Evolutionary conservation across 2,797 vertebrate genomes (phyloP).

Genomic region (Neoniphon sammara): DNA sequence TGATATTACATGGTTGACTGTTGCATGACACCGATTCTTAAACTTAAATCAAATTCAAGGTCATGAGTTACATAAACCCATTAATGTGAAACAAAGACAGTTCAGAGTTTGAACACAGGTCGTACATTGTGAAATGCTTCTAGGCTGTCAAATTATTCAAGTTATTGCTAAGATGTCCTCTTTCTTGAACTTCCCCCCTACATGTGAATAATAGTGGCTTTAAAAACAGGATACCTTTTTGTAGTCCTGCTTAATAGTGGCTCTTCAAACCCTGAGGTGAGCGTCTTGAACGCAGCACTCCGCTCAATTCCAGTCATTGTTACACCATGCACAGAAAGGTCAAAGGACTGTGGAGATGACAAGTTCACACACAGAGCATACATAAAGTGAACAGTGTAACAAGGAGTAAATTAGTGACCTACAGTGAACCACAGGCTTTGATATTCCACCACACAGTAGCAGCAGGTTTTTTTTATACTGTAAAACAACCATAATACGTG

Average conservation of each 20-base stretch:
- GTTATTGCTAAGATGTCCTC: conserved; percentile 79
- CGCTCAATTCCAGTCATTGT: conserved; percentile 80
- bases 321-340: conserved; percentile 75
- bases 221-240: conserved; percentile 65
- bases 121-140: conserved; percentile 44
- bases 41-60: conserved; percentile 63
- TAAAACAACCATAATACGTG: conserved; percentile 80
- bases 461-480: conserved; percentile 80
- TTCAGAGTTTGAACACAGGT: conserved; percentile 70
- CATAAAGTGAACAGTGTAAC: conserved; percentile 77
- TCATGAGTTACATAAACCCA: conserved; percentile 65
- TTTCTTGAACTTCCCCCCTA: conserved; percentile 51
- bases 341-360: conserved; percentile 71
- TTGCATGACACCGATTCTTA: conserved; percentile 32
- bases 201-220: conserved; percentile 77
- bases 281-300: conserved; percentile 74
- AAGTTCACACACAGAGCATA: conserved; percentile 69
- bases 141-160: conserved; percentile 70
- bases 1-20: conserved; percentile 65
- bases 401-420: conserved; percentile 78
- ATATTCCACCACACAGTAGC: conserved; percentile 80
- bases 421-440: conserved; percentile 79
- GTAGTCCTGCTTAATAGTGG: conserved; percentile 75
- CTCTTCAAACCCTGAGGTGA: conserved; percentile 82
- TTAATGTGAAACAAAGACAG: conserved; percentile 59